These are phyloP conservation scores for Corbicula japonica DNA, from an alignment of 2,888 invertebrate genomes.

Conservation along the genomic window DNA sequence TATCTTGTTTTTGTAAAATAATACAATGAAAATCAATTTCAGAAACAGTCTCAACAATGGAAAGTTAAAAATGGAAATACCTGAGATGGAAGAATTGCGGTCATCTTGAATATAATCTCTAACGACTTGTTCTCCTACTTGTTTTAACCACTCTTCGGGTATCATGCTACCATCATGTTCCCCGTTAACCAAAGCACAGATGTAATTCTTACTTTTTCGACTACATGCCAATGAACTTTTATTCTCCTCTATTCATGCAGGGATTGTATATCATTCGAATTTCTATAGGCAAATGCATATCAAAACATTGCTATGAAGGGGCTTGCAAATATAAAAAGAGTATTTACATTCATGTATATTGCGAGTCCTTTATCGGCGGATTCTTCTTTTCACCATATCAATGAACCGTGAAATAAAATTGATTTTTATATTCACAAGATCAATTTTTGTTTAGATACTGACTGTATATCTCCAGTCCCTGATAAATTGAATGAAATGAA, in stretches of 20 bases:
- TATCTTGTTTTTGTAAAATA: not conserved
- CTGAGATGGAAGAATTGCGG: constrained; percentile 42
- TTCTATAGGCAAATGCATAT: too few relatives aligned
- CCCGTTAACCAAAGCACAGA: too few relatives aligned
- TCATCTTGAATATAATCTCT: constrained; percentile 66
- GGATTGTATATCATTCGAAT: too few relatives aligned
- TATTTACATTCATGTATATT: not conserved
- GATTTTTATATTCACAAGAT: constrained; percentile 16
- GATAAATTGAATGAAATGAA: not conserved
- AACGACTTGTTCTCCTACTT: constrained; percentile 66
- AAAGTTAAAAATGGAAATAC: constrained; percentile 25
- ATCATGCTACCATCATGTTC: constrained; percentile 52
- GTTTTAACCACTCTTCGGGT: constrained; percentile 67
- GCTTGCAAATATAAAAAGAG: too few relatives aligned
- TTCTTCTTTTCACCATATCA: constrained; percentile 6
- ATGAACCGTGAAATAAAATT: constrained; percentile 18
- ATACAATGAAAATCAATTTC: not conserved
- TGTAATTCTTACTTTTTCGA: too few relatives aligned
- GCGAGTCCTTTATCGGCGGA: not conserved
- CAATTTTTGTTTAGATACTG: not conserved
- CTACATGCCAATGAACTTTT: too few relatives aligned
- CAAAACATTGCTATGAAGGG: too few relatives aligned
- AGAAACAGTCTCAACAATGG: not conserved
- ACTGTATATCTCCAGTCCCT: constrained; percentile 7
- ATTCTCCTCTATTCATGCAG: too few relatives aligned